Evolutionary conservation across 2,888 invertebrate genomes (phyloP).

Genomic region (Euplagia quadripunctaria): DNA sequence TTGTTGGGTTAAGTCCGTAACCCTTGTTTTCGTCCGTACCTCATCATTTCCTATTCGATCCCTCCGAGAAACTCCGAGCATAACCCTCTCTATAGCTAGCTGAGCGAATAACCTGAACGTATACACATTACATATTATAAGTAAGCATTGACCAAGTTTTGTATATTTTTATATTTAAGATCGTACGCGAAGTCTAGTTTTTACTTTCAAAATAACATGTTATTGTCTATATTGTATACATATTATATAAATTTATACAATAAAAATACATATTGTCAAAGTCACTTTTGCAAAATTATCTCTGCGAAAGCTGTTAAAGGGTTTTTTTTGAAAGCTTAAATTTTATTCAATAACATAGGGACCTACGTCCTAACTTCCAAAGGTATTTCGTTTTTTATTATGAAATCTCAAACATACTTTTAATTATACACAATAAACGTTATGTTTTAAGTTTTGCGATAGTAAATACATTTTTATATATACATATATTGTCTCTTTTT

Average conservation of each 20-base stretch:
- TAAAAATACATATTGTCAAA: slow-evolving; percentile 77
- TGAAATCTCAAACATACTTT: too few relatives aligned
- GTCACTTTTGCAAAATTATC: slow-evolving; percentile 73
- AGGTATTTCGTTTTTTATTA: not conserved
- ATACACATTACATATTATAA: too few relatives aligned
- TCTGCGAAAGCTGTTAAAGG: slow-evolving; percentile 37
- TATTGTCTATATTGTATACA: slow-evolving; percentile 44
- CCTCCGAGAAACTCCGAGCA: too few relatives aligned
- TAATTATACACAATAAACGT: not conserved
- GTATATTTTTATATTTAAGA: not conserved
- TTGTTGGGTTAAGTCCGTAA: too few relatives aligned
- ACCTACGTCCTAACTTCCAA: not conserved
- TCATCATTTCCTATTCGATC: too few relatives aligned
- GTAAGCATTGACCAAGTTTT: not conserved
- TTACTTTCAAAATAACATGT: slow-evolving; percentile 20
- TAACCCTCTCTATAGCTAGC: too few relatives aligned
- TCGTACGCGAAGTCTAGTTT: slow-evolving; percentile 16
- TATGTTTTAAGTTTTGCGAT: not conserved
- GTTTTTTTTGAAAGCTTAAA: slow-evolving; percentile 2
- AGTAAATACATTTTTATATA: not conserved
- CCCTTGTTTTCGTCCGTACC: too few relatives aligned
- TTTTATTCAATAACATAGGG: too few relatives aligned
- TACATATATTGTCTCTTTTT: not conserved
- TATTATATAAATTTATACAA: slow-evolving; percentile 38
- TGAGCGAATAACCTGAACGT: too few relatives aligned